These are phyloP conservation scores for Stegophylla sp. DNA, from an alignment of 2,888 invertebrate genomes.

Conservation along the genomic window DNA sequence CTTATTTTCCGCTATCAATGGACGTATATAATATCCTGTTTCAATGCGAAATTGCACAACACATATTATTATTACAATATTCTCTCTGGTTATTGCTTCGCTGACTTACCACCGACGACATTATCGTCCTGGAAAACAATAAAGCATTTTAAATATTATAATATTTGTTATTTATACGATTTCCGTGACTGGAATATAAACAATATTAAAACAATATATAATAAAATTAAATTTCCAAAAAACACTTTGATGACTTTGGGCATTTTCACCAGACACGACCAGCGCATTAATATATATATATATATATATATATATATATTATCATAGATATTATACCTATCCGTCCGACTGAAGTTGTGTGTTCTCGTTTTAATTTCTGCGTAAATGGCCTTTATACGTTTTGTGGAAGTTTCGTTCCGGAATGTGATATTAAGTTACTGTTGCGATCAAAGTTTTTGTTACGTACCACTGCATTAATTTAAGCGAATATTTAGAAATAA, in stretches of 20 bases:
- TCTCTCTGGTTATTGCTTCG: too few relatives aligned
- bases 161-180: background rate
- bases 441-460: background rate
- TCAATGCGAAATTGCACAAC: too few relatives aligned
- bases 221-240: background rate
- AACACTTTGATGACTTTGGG: background rate
- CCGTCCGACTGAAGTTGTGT: background rate
- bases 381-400: background rate
- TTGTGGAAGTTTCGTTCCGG: background rate
- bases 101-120: too few relatives aligned
- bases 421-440: background rate
- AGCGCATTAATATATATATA: too few relatives aligned
- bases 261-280: background rate
- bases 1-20: too few relatives aligned
- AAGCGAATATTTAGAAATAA: background rate
- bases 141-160: too few relatives aligned
- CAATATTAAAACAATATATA: too few relatives aligned
- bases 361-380: background rate
- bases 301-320: too few relatives aligned
- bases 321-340: too few relatives aligned
- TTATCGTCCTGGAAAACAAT: background rate
- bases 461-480: background rate
- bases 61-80: too few relatives aligned
- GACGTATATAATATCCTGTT: too few relatives aligned
- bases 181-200: constrained; percentile 11